A percentile compares a stretch with the other conserved stretches of the same genome.
Conservation (phyloP, 2,113 vertebrate species). For the Lepus timidus region DNA sequence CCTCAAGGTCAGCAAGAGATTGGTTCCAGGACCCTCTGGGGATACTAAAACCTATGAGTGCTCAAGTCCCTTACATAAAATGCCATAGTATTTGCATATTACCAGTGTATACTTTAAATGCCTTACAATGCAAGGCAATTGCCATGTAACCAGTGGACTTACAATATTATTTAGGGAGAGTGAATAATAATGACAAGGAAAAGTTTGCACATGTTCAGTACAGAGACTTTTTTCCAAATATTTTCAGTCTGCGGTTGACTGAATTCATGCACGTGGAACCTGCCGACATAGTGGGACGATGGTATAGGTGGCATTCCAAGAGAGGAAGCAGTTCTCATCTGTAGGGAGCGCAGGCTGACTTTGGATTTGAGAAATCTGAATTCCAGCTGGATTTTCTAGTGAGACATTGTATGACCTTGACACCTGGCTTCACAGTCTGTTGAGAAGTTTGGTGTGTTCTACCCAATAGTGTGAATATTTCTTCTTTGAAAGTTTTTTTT, state of each 20-base stretch:
- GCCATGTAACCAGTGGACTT: neutral
- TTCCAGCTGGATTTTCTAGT: neutral
- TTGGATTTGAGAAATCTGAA: neutral
- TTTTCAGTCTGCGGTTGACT: neutral
- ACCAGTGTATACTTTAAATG: too few species aligned
- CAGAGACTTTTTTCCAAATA: neutral
- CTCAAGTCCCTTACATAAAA: neutral
- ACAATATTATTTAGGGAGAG: neutral
- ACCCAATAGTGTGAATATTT: neutral
- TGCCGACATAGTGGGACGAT: fast-evolving
- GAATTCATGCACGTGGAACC: neutral
- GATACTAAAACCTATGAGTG: neutral
- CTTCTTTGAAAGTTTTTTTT: neutral
- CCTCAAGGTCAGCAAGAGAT: neutral
- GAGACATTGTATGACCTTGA: neutral
- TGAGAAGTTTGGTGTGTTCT: neutral
- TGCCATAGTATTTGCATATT: neutral
- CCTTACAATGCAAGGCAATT: neutral
- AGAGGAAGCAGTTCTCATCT: neutral
- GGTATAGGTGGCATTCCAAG: neutral
- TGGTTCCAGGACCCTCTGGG: neutral
- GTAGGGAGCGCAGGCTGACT: neutral
- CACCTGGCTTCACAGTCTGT: neutral
- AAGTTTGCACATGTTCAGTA: neutral
- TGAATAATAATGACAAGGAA: neutral